These are phyloP conservation scores for Melipona bicolor DNA, from an alignment of 2,888 invertebrate genomes.

Conservation along the genomic window DNA sequence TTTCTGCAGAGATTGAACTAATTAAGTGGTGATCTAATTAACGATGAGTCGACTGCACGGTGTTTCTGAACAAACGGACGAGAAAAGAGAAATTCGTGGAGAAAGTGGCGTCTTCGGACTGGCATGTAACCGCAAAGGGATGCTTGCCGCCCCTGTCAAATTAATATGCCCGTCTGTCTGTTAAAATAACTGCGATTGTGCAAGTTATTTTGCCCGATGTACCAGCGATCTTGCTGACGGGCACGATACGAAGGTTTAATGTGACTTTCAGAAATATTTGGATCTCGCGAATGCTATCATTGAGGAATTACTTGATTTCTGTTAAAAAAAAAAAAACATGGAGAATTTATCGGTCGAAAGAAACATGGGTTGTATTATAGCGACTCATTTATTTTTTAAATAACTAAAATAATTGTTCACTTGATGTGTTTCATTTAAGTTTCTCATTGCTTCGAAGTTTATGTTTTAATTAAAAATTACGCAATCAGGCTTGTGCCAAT, in stretches of 20 bases:
- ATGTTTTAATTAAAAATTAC: too few relatives aligned
- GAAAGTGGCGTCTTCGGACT: conserved; percentile 49
- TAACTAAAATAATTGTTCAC: too few relatives aligned
- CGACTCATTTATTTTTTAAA: too few relatives aligned
- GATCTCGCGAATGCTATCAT: not conserved
- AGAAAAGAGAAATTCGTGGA: conserved; percentile 28
- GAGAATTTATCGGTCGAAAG: too few relatives aligned
- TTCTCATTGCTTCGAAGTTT: too few relatives aligned
- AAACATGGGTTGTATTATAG: too few relatives aligned
- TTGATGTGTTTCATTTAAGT: too few relatives aligned
- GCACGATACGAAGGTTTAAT: not conserved
- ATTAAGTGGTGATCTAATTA: conserved; percentile 73
- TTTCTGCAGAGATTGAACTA: conserved; percentile 61
- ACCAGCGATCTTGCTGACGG: too few relatives aligned
- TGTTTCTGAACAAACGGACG: conserved; percentile 15
- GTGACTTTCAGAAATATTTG: conserved; percentile 9
- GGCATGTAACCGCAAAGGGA: conserved; percentile 38
- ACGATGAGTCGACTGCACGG: conserved; percentile 69
- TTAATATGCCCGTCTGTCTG: conserved; percentile 49
- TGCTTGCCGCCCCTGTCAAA: conserved; percentile 36
- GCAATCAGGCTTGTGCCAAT: too few relatives aligned
- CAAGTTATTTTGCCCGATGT: conserved; percentile 1
- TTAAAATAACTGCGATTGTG: conserved; percentile 1
- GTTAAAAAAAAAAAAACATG: too few relatives aligned
- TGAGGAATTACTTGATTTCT: too few relatives aligned